Percentiles rank a stretch among this genome's conserved stretches.
Evolutionary conservation across 1,140 invertebrate genomes (phyloP).

Genomic region (Pseudomyrmex pallidus): DNA sequence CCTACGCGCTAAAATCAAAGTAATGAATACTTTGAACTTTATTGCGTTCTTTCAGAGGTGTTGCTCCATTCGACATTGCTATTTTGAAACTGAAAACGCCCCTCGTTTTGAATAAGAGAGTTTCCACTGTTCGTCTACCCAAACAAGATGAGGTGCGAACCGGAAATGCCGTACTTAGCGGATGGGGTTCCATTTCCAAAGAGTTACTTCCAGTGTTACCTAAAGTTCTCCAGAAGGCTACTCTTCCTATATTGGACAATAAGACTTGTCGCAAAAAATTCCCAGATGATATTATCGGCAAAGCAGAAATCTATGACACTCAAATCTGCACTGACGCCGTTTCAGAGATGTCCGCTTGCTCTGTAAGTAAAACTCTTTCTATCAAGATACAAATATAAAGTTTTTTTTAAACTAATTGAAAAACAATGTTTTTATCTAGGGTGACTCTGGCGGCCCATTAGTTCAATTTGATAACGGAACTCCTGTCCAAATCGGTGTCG

Average conservation of each 20-base stretch:
- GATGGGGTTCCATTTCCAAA: slow-evolving; percentile 84
- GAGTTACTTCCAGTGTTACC: slow-evolving; percentile 50
- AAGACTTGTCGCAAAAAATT: slow-evolving; percentile 40
- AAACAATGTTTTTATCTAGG: slow-evolving; percentile 73
- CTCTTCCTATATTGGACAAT: slow-evolving; percentile 71
- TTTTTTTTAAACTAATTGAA: slow-evolving; percentile 9
- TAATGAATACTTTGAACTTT: neutral
- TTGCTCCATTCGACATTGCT: slow-evolving; percentile 88
- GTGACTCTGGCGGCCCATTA: slow-evolving; percentile 89
- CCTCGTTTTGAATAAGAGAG: slow-evolving; percentile 84
- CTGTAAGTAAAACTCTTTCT: slow-evolving; percentile 57
- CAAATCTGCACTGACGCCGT: slow-evolving; percentile 58
- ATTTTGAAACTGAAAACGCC: slow-evolving; percentile 86
- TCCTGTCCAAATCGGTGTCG: slow-evolving; percentile 87
- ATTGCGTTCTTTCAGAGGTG: slow-evolving; percentile 76
- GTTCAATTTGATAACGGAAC: slow-evolving; percentile 77
- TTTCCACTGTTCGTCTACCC: slow-evolving; percentile 85
- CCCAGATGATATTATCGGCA: neutral
- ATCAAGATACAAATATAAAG: neutral
- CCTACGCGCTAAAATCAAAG: neutral
- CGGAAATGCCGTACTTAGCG: slow-evolving; percentile 82
- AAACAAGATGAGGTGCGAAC: slow-evolving; percentile 73
- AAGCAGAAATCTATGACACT: slow-evolving; percentile 38
- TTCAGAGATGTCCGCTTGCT: slow-evolving; percentile 58
- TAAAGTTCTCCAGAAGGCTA: slow-evolving; percentile 72